Percentiles rank a stretch among this genome's conserved stretches.
These are phyloP conservation scores for Pseudomugil tenellus DNA, from an alignment of 2,797 vertebrate genomes.

Conservation along the genomic window DNA sequence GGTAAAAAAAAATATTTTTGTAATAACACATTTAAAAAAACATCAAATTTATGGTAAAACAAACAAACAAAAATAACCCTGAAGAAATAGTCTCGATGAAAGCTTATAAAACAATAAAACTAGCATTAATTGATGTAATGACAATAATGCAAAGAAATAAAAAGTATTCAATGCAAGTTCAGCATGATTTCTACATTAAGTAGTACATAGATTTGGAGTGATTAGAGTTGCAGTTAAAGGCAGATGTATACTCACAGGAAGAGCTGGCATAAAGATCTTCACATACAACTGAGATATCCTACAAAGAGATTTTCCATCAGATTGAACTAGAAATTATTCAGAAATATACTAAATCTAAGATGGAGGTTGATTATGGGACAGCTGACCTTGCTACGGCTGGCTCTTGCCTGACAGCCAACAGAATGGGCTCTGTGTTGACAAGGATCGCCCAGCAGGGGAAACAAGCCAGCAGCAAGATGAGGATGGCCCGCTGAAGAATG, in stretches of 20 bases:
- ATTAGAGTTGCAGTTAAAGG: neutral
- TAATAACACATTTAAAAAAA: too few species aligned
- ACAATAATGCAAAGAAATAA: neutral
- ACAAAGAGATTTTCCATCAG: constrained; percentile 20
- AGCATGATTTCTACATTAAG: neutral
- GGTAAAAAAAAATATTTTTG: neutral
- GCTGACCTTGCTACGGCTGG: constrained; percentile 87
- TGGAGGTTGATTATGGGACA: accelerated
- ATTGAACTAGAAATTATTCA: neutral
- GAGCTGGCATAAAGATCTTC: constrained; percentile 90
- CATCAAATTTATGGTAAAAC: too few species aligned
- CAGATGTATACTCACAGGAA: constrained; percentile 88
- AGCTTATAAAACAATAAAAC: too few species aligned
- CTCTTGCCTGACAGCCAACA: constrained; percentile 86
- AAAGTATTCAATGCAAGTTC: too few species aligned
- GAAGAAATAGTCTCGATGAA: neutral
- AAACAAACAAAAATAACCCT: too few species aligned
- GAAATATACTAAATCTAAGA: neutral
- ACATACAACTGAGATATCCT: constrained; percentile 92
- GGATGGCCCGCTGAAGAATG: constrained; percentile 88
- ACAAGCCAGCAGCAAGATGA: constrained; percentile 90
- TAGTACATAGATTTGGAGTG: neutral
- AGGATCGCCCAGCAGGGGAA: constrained; percentile 95
- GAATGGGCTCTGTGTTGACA: constrained; percentile 88
- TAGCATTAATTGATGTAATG: neutral